phyloP scores from a whole-genome alignment of 2,888 invertebrate genomes.

The Tetanocera ferruginea region DNA sequence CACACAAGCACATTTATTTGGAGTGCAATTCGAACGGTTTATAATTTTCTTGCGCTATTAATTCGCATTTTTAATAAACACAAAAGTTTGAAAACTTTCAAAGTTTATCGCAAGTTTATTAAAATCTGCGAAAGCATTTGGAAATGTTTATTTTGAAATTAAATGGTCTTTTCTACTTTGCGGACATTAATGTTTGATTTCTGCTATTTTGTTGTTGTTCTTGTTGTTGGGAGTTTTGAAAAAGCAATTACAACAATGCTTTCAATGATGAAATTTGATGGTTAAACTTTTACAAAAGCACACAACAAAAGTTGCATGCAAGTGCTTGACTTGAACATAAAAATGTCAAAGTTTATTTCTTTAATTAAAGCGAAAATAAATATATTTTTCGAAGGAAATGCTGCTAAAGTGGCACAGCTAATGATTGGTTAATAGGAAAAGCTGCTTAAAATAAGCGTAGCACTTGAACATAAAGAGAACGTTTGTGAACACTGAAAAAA shows the following conservation, averaged over 20 bases:
- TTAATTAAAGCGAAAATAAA: background rate
- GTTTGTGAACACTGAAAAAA: too few relatives aligned
- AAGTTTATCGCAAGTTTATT: constrained; percentile 31
- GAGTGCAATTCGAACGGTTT: background rate
- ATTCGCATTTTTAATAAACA: constrained; percentile 34
- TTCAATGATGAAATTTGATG: constrained; percentile 1
- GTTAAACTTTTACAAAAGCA: constrained; percentile 3
- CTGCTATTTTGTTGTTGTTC: background rate
- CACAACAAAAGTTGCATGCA: background rate
- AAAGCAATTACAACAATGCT: background rate
- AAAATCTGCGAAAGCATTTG: constrained; percentile 13
- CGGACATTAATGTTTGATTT: constrained; percentile 28
- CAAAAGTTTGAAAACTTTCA: constrained; percentile 14
- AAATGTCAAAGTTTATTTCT: constrained; percentile 13
- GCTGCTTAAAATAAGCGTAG: too few relatives aligned
- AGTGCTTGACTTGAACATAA: background rate
- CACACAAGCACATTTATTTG: background rate
- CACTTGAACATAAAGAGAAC: too few relatives aligned
- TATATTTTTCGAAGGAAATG: too few relatives aligned
- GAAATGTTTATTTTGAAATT: background rate
- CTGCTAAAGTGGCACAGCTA: too few relatives aligned
- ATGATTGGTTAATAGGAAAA: too few relatives aligned
- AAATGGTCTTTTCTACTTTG: background rate
- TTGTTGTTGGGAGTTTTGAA: background rate
- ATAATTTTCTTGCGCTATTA: constrained; percentile 8